phyloP scores from a whole-genome alignment of 1,140 invertebrate species.

The Sinella curviseta region DNA sequence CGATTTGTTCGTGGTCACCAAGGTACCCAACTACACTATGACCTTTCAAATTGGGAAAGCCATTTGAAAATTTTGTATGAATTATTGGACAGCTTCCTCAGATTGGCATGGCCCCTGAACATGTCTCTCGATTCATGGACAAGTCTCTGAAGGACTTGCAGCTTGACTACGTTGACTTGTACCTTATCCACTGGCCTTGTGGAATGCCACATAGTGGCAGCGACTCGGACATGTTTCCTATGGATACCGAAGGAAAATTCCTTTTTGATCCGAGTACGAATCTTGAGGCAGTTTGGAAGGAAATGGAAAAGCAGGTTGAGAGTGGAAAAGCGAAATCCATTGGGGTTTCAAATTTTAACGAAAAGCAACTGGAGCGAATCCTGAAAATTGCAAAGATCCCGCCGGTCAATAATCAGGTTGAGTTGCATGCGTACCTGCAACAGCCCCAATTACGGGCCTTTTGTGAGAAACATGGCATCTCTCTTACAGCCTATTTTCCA shows the following conservation, averaged over 20 bases:
- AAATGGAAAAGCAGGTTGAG: conserved; percentile 48
- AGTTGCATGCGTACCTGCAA: conserved; percentile 58
- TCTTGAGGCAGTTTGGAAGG: conserved; percentile 71
- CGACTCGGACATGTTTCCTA: conserved; percentile 56
- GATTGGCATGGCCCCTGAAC: conserved; percentile 58
- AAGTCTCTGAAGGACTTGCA: conserved; percentile 71
- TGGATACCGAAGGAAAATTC: conserved; percentile 64
- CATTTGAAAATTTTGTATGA: not conserved
- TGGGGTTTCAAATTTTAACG: conserved; percentile 79
- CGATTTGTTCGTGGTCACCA: conserved; percentile 56
- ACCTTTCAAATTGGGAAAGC: not conserved
- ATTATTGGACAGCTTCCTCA: conserved; percentile 50
- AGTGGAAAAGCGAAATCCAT: conserved; percentile 63
- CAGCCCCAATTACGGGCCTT: conserved; percentile 55
- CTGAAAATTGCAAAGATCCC: conserved; percentile 65
- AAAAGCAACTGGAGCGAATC: conserved; percentile 66
- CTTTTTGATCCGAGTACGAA: conserved; percentile 67
- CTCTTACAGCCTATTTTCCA: conserved; percentile 57
- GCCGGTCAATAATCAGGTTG: conserved; percentile 64
- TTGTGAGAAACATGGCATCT: conserved; percentile 54
- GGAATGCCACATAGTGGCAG: conserved; percentile 61
- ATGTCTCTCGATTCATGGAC: conserved; percentile 71
- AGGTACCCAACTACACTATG: conserved; percentile 46
- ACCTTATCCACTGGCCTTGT: conserved; percentile 78
- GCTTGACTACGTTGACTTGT: conserved; percentile 79